Base-by-base conservation (phyloP, 1,140 invertebrate genomes). In the Pissodes strobi region DNA sequence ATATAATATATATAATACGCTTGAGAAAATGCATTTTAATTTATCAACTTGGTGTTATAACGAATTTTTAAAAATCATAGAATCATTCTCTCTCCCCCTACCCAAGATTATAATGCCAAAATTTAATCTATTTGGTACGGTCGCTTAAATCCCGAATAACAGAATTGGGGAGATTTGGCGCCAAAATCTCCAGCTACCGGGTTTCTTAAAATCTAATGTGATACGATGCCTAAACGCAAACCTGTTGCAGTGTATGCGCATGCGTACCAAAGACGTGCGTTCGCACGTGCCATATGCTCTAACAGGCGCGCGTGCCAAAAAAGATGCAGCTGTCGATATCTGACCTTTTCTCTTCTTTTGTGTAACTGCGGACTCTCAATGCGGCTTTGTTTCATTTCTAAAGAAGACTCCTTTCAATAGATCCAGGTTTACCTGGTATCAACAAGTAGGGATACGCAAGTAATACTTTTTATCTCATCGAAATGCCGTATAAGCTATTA, bases 341-440 rank as follows among this genome's bases (percentile, higher is more conserved):
- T 18, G 25, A 34, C 27, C 43, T 58, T 57, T 58, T 22, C 21
- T 48, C 56, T 34, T 45, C 56, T 58, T 58, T 58, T 58, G 56
- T 58, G 41, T 46, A 46, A 48, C 43, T 46, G 17, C 25, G 27
- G 41, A 23, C 39, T 58, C 56, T 58, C 43, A 46, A 58, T 58
- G 56, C 18, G 22, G 41, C 43, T 46, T 58, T 58, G 56, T 58
- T 48, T 58, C 41, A 21, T 46, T 58, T 15, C 2, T 25, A 41
- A 46, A 38, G 18, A 58, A 56, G 23, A 13, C 15, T 46, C 46
- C 18, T 27, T 58, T 58, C 15, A 22, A 58, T 45, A 48, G 41
- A 48, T 58, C 56, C 56, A 4, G 18, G 56, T 48, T 46, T 58
- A 58, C 56, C 56, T 58, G 56, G 56, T 46, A 58, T 58, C 56